A percentile compares a stretch with the other conserved stretches of the same genome.
phyloP scores from a whole-genome alignment of 2,888 invertebrate species.

The Phragmatobia fuliginosa region DNA sequence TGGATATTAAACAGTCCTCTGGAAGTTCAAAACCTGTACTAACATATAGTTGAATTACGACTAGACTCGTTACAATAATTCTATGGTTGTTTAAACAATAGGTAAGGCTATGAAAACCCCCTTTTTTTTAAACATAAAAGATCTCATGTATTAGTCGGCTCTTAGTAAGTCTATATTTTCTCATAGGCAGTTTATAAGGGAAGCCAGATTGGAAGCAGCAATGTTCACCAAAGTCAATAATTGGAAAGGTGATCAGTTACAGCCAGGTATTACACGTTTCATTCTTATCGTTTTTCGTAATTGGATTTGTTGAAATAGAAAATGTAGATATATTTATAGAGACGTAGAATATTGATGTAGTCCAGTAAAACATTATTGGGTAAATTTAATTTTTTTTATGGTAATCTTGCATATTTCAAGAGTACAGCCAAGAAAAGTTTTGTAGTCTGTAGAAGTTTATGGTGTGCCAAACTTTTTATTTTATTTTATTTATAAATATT shows the following conservation, averaged over 20 bases:
- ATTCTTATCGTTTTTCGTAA: not conserved
- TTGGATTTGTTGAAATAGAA: not conserved
- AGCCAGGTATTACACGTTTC: not conserved
- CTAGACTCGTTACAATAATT: no score
- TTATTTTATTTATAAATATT: no score
- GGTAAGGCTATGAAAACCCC: no score
- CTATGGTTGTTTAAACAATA: no score
- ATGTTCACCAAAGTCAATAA: conserved; percentile 2
- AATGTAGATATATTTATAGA: not conserved
- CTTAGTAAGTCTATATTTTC: not conserved
- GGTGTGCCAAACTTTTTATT: no score
- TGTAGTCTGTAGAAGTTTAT: not conserved
- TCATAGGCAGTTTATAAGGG: not conserved
- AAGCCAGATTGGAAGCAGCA: conserved; percentile 2
- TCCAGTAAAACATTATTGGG: not conserved
- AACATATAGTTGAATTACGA: no score
- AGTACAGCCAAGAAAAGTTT: not conserved
- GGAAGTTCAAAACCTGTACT: no score
- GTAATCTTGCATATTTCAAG: not conserved
- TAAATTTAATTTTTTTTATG: no score
- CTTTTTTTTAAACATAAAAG: not conserved
- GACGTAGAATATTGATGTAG: not conserved
- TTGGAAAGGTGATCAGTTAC: not conserved
- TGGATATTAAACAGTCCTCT: no score
- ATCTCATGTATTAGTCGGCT: not conserved